Evolutionary conservation across 2,797 vertebrate species (phyloP), one percentile per base, ranked within the genome.

Genomic region (Eulemur rubriventer): DNA sequence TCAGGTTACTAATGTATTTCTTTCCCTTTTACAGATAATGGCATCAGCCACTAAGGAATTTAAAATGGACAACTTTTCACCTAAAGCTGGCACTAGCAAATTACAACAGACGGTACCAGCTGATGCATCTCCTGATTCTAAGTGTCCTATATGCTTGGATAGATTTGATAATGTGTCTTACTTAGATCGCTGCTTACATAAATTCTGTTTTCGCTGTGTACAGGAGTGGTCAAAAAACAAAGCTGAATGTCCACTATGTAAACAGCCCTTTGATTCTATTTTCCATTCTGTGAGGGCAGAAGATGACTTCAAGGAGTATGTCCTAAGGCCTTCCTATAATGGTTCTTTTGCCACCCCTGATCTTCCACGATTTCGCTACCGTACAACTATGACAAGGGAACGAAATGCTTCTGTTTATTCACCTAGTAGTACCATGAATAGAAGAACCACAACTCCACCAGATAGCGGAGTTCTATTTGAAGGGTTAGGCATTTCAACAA

Each of bases 141-240:
- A 99, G 97, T 99, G 99, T 97, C 99, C 99, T 30, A 99, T 99
- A 97, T 99, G 99, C 97, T 98, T 99, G 98, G 99, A 99, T 48
- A 97, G 97, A 38, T 99, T 99, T 97, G 99, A 99, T 98, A 99
- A 99, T 20, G 98, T 99, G 69, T 99, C 99, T 0, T 99, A 99
- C 85, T 98, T 99, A 46, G 99, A 99, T 96, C 98, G 98, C 67
- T 99, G 99, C 97, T 98, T 99, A 82, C 99, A 99, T 87, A 99
- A 99, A 90, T 99, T 99, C 98, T 99, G 99, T 95, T 99, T 99
- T 97, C 99, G 99, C 33, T 99, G 99, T 97, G 99, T 99, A 94
- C 99, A 99, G 3, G 99, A 99, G 95, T 99, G 99, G 99, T 99
- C 99, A 59, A 99, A 99, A 98, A 99, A 99, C 99, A 99, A 99